These are phyloP conservation scores for Pontoporia blainvillei DNA, from an alignment of 2,113 vertebrate species.

Conservation along the genomic window DNA sequence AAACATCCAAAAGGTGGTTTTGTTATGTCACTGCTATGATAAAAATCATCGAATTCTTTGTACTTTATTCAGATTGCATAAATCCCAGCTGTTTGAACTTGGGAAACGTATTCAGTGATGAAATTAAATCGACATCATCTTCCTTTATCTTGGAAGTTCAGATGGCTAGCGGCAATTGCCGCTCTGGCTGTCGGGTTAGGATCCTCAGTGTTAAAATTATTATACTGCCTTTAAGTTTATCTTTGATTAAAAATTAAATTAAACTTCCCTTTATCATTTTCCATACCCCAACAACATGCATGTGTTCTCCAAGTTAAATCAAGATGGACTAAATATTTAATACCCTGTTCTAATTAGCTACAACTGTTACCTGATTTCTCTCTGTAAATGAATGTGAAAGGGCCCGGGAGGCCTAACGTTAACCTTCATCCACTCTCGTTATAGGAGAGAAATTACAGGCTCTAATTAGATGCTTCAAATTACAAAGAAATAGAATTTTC, in stretches of 20 bases:
- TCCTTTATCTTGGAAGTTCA: conserved; percentile 75
- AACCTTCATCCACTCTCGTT: conserved; percentile 84
- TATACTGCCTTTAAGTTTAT: conserved; percentile 76
- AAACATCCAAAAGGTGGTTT: conserved; percentile 24
- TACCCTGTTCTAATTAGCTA: conserved; percentile 84
- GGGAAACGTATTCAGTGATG: conserved; percentile 46
- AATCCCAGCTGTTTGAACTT: conserved; percentile 61
- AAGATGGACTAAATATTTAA: conserved; percentile 87
- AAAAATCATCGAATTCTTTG: conserved; percentile 65
- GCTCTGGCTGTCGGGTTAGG: not conserved
- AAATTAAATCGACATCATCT: conserved; percentile 66
- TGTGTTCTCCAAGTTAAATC: conserved; percentile 75
- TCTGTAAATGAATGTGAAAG: conserved; percentile 86
- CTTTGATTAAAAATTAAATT: conserved; percentile 84
- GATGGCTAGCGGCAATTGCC: conserved; percentile 46
- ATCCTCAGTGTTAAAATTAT: conserved; percentile 64
- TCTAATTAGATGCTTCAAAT: conserved; percentile 89
- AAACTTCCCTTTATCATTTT: conserved; percentile 72
- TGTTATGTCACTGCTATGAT: not conserved
- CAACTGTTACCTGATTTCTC: conserved; percentile 88
- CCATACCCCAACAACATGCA: conserved; percentile 65
- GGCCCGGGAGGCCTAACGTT: conserved; percentile 82
- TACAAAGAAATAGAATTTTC: conserved; percentile 89
- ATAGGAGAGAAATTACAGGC: conserved; percentile 83
- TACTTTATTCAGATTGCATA: not conserved